Percentiles rank a stretch among this genome's conserved stretches.
These are phyloP conservation scores for Mya arenaria DNA, from an alignment of 1,140 invertebrate genomes.

Conservation along the genomic window DNA sequence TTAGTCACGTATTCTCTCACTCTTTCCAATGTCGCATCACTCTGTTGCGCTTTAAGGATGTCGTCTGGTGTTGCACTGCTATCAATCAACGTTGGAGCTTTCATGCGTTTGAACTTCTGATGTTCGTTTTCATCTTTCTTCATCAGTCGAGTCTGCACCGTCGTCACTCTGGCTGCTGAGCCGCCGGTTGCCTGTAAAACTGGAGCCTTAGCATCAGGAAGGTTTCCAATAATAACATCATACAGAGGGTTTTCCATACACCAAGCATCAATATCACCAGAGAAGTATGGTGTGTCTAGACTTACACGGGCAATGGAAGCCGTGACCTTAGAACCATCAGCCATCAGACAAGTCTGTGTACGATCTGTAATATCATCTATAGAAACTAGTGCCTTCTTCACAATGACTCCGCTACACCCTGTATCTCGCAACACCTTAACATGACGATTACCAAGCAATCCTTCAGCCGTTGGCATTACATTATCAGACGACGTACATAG, in stretches of 20 bases:
- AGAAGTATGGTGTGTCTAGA: conserved; percentile 52
- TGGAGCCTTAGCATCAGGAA: conserved; percentile 31
- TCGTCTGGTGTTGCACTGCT: neutral
- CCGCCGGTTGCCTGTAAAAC: no score
- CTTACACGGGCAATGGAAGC: conserved; percentile 33
- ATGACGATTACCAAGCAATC: conserved; percentile 2
- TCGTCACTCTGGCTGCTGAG: no score
- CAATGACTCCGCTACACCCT: conserved; percentile 56
- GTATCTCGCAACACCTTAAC: conserved; percentile 55
- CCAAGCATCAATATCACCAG: conserved; percentile 22
- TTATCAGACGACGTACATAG: no score
- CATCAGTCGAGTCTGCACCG: no score
- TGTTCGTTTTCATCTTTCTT: no score
- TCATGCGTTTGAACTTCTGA: no score
- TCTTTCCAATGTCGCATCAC: neutral
- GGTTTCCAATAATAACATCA: conserved; percentile 59
- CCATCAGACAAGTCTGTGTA: conserved; percentile 42
- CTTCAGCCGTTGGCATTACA: conserved; percentile 36
- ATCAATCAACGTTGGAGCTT: no score
- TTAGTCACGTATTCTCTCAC: no score
- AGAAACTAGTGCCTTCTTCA: neutral
- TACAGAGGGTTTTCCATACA: conserved; percentile 58
- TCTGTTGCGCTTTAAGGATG: neutral
- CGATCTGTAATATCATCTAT: conserved; percentile 35
- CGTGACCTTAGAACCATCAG: conserved; percentile 42